Evolutionary conservation across 2,113 vertebrate species (phyloP), one percentile per base, ranked within the genome.

Genomic region (Pardalotus punctatus): DNA sequence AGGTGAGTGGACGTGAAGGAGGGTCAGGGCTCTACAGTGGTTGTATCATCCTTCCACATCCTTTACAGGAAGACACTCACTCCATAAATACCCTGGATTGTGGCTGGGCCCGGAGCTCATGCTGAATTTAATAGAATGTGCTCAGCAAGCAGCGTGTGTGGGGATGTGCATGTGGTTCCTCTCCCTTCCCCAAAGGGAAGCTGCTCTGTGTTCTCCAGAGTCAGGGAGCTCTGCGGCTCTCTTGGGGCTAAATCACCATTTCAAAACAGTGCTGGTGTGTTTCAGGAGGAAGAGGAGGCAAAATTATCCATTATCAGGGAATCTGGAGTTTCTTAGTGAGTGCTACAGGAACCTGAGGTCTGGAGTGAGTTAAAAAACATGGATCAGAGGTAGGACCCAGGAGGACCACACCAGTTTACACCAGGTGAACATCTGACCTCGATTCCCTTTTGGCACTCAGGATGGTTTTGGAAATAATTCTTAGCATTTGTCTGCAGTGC

Each of bases 111-210:
- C 4, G 4, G 56, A 61, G 71, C 38, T 70, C 28, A 17, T 0
- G 45, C 38, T 21, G 83, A 73, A 60, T 81, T 86, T 31, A 40
- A 40, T 8, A 66, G 61, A 21, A 45, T 51, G 65, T 27, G 62
- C 82, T 60, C 47, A 45, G 69, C 23, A 8, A 67, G 79, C 25
- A 4, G 54, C 0, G 1, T 14, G 31, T 1, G 5, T 35, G 40
- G n/a, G 35, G n/a, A 40, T 3, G 48, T 20, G 19, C 10, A 4
- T 7, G 48, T 3, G 1, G 58, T 12, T 56, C 62, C 53, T 23
- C 45, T 45, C n/a, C 21, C 42, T 25, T 6, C 24, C 22, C 36
- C 14, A 45, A 28, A 53, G 50, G 58, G 86, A 76, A 79, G 27
- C 29, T 64, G 0, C 4, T 58, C 78, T 35, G 43, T 19, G 2